Evolutionary conservation across 2,888 invertebrate genomes (phyloP), one percentile per base, ranked within the genome.

Genomic region (Labia minor): DNA sequence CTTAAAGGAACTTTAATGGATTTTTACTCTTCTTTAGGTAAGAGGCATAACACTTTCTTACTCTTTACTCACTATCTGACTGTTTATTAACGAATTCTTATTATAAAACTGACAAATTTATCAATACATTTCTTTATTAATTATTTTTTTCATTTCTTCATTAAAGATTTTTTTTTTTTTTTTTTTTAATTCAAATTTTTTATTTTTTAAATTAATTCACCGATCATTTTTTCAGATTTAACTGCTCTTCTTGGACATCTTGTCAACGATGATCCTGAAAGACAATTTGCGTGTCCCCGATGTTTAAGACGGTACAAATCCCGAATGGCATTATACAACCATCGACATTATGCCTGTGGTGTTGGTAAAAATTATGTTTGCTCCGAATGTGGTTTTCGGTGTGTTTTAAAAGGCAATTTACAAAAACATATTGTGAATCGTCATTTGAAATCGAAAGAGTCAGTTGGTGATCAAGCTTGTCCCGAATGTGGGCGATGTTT

Each of bases 271-370:
- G 49, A 49, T 49, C 49, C 49, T 16, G 49, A 49, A 49, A 49
- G 49, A 14, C 49, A 49, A 16, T 49, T 49, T 49, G 49, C 14
- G 3, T 64, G 64, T 37, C 21, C 65, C 10, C 65, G 65, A 26
- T 70, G 69, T 64, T 20, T 63, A 1, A 62, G 64, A 20, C 61
- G 61, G 8, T 71, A 70, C 68, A 68, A 65, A 21, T 66, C 33
- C n/a, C 14, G 18, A 16, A 61, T 20, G 11, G 64, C 49, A 1
- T n/a, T 64, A 19, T 63, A 66, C 66, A 68, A 71, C 19, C 72
- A 72, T 66, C 68, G 70, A 66, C 71, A 71, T 63, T 71, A 71
- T 61, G 72, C 70, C 61, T 70, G 71, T 62, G 70, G 70, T 6
- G n/a, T 49, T n/a, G 49, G 49, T 3, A 49, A 49, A 49, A 49